phyloP scores from a whole-genome alignment of 2,888 invertebrate species.

The Cheilosia urbana region DNA sequence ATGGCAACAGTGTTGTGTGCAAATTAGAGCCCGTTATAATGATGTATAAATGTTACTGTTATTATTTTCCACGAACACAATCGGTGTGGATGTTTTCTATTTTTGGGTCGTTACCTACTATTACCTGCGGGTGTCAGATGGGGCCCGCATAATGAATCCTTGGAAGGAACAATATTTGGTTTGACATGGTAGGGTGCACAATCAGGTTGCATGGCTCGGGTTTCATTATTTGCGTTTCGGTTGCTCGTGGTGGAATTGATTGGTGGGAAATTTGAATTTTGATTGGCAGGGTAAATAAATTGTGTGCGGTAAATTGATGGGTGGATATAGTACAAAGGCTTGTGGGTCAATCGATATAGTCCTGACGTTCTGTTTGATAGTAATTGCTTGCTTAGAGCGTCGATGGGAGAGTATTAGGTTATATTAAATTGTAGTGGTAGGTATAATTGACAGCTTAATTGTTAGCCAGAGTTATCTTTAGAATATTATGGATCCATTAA shows the following conservation, averaged over 20 bases:
- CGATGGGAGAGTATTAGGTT: background rate
- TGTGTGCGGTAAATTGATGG: conserved; percentile 5
- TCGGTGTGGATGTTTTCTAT: conserved; percentile 42
- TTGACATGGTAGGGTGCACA: conserved; percentile 30
- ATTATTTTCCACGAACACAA: conserved; percentile 12
- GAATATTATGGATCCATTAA: too few species aligned
- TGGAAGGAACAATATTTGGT: conserved; percentile 11
- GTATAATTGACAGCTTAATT: too few species aligned
- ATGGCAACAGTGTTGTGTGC: conserved; percentile 53
- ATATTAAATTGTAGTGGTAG: background rate
- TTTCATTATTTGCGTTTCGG: conserved; percentile 35
- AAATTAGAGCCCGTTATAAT: conserved; percentile 45
- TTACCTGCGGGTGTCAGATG: conserved; percentile 10
- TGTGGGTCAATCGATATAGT: conserved; percentile 24
- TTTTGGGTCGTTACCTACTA: conserved; percentile 37
- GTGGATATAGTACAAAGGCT: conserved; percentile 12
- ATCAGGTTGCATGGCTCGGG: conserved; percentile 36
- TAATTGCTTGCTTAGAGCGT: conserved; percentile 37
- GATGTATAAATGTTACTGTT: conserved; percentile 30
- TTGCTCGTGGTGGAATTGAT: conserved; percentile 49
- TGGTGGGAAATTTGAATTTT: conserved; percentile 64
- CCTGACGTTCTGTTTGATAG: conserved; percentile 9
- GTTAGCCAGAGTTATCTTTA: too few species aligned
- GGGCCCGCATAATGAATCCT: background rate
- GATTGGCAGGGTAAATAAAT: conserved; percentile 60